Evolutionary conservation across 2,888 invertebrate genomes (phyloP).

Genomic region (Sminthurinus aureus): DNA sequence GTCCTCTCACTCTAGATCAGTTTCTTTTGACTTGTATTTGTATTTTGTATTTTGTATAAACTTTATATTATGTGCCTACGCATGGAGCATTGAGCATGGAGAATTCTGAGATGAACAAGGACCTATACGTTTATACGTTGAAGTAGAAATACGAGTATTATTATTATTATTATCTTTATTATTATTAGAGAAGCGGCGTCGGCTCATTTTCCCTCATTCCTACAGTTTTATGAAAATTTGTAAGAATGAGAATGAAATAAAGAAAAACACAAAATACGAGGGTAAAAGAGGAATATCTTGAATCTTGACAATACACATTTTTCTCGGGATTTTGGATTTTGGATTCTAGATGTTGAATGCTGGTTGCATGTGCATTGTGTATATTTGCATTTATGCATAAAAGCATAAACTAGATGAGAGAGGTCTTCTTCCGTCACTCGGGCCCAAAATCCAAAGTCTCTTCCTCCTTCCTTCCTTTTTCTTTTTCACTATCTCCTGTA

Average conservation of each 20-base stretch:
- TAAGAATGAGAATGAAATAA: background rate
- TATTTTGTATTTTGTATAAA: no score
- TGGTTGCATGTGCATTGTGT: background rate
- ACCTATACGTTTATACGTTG: no score
- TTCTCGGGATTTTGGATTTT: background rate
- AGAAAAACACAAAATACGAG: background rate
- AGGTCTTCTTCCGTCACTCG: background rate
- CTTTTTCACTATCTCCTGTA: background rate
- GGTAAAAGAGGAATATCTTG: background rate
- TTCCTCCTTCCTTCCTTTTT: background rate
- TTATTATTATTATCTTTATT: no score
- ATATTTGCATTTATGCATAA: constrained; percentile 11
- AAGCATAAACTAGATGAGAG: background rate
- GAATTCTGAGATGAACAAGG: no score
- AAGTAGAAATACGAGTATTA: no score
- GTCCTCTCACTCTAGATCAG: background rate
- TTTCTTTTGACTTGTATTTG: constrained; percentile 2
- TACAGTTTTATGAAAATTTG: background rate
- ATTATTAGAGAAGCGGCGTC: background rate
- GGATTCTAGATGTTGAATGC: background rate
- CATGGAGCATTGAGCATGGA: no score
- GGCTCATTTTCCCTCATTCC: background rate
- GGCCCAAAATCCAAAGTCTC: no score
- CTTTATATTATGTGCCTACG: no score
- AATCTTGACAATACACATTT: background rate